Conservation (phyloP, 1,140 invertebrate species). For the Drosophila arawakana region DNA sequence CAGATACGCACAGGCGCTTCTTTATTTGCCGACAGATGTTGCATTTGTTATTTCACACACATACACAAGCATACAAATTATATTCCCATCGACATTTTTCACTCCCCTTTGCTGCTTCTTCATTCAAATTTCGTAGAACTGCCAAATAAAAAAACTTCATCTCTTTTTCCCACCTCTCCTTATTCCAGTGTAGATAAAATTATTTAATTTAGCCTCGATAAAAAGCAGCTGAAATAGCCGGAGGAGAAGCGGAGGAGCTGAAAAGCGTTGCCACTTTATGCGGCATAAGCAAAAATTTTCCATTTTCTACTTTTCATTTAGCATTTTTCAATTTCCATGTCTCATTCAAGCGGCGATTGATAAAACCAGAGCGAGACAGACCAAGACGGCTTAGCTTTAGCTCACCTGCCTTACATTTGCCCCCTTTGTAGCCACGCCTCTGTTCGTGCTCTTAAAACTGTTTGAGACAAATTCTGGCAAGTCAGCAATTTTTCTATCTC, state of each 20-base stretch:
- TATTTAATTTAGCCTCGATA: conserved; percentile 14
- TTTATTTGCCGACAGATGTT: conserved; percentile 77
- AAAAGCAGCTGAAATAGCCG: conserved; percentile 26
- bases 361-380: background rate
- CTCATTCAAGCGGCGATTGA: conserved; percentile 7
- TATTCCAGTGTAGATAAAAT: background rate
- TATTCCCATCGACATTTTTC: conserved; percentile 30
- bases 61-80: no score
- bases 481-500: conserved; percentile 24
- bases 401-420: background rate
- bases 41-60: conserved; percentile 45
- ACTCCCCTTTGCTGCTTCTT: background rate
- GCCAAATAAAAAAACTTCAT: conserved; percentile 17
- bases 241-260: background rate
- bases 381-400: background rate
- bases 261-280: conserved; percentile 15
- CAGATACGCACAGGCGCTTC: conserved; percentile 40
- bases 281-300: conserved; percentile 40
- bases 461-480: conserved; percentile 38
- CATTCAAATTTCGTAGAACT: conserved; percentile 41
- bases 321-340: conserved; percentile 19
- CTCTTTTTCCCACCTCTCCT: background rate
- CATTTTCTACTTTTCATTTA: conserved; percentile 17
- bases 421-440: background rate
- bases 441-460: conserved; percentile 8